phyloP scores from a whole-genome alignment of 2,797 vertebrate species.

The Oryzias sinensis region DNA sequence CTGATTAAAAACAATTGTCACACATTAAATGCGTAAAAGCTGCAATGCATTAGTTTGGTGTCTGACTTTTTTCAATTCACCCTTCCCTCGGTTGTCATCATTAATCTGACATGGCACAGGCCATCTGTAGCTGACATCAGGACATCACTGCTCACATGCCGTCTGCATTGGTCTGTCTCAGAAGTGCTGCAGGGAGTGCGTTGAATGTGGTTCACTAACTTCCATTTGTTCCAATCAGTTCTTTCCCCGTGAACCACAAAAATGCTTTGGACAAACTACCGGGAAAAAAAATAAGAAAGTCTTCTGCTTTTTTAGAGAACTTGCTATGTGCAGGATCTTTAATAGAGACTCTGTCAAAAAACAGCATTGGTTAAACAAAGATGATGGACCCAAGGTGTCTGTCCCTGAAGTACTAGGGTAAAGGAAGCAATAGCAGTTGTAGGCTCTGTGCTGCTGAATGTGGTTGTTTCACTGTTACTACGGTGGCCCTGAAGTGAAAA shows the following conservation, averaged over 20 bases:
- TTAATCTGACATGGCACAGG: conserved; percentile 52
- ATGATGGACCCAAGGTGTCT: no score
- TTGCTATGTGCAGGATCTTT: no score
- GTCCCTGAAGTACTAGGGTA: no score
- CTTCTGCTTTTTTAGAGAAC: no score
- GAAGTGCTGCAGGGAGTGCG: conserved; percentile 20
- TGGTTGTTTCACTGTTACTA: no score
- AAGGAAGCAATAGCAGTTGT: no score
- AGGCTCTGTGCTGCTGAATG: no score
- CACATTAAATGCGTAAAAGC: not conserved
- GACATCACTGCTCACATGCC: conserved; percentile 59
- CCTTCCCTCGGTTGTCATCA: conserved; percentile 15
- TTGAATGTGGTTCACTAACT: conserved; percentile 7
- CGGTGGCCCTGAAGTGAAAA: no score
- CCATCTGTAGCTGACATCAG: conserved; percentile 67
- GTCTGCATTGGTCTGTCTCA: conserved; percentile 40
- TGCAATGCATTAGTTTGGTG: conserved; percentile 12
- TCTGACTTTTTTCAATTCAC: conserved; percentile 8
- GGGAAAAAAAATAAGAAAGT: not conserved
- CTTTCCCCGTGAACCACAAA: conserved; percentile 5
- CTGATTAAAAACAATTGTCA: not conserved
- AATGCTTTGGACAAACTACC: conserved; percentile 16
- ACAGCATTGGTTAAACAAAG: no score
- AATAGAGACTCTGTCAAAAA: no score
- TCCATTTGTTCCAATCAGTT: conserved; percentile 1